Evolutionary conservation across 1,140 invertebrate genomes (phyloP).

Genomic region (Probaryconus sp.): DNA sequence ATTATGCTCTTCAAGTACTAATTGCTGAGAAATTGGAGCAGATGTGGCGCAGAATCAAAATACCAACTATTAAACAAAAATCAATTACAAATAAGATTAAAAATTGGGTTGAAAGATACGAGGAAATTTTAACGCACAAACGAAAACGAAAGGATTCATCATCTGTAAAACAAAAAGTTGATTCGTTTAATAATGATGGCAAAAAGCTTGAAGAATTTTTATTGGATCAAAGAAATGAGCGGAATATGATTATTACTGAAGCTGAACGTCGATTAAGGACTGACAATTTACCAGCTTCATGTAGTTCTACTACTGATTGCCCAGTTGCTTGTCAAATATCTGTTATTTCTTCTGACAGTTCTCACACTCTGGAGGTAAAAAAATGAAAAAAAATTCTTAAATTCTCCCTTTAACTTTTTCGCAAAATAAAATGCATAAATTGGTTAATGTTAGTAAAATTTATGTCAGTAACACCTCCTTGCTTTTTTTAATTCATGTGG

Average conservation of each 20-base stretch:
- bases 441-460: no score
- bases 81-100: background rate
- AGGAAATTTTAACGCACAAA: background rate
- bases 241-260: background rate
- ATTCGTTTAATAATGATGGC: background rate
- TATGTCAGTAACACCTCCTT: no score
- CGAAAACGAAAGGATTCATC: no score
- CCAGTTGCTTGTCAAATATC: background rate
- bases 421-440: no score
- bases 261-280: background rate
- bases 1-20: no score
- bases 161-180: background rate
- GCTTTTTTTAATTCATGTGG: no score
- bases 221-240: background rate
- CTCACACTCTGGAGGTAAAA: no score
- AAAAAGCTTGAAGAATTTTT: constrained; percentile 1
- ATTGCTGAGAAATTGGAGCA: background rate
- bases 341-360: no score
- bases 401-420: background rate
- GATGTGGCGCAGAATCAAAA: background rate
- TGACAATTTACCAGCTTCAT: no score
- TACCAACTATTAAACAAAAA: background rate
- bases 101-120: background rate
- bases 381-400: background rate
- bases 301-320: no score